These are phyloP conservation scores for Sylvia borin DNA, from an alignment of 2,797 vertebrate species.

Conservation along the genomic window DNA sequence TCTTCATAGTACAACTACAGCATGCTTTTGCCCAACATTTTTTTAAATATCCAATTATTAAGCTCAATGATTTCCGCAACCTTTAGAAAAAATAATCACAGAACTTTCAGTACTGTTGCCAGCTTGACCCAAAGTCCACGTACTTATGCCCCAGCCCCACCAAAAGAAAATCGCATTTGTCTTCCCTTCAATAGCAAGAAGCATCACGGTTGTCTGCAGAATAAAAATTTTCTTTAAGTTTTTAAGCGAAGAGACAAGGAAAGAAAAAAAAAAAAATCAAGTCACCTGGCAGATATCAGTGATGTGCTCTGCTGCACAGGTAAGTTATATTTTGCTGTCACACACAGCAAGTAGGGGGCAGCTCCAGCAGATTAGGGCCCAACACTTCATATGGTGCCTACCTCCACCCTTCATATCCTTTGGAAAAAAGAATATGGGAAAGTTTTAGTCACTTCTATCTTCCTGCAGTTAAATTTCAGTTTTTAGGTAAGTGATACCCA, in stretches of 20 bases:
- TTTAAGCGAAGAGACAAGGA: background rate
- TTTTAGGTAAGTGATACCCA: background rate
- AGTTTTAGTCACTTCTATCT: background rate
- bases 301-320: background rate
- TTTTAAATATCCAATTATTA: background rate
- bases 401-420: background rate
- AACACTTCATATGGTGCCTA: background rate
- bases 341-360: background rate
- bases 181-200: background rate
- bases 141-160: background rate
- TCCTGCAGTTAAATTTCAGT: background rate
- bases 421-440: background rate
- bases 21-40: rapidly evolving
- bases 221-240: background rate
- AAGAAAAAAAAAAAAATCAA: background rate
- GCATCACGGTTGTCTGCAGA: background rate
- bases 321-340: background rate
- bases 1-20: background rate
- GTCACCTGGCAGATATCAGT: background rate
- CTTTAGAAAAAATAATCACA: background rate
- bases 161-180: background rate
- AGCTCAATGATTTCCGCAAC: background rate
- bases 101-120: background rate
- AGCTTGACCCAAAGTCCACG: background rate
- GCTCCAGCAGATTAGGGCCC: background rate